phyloP scores from a whole-genome alignment of 1,140 invertebrate species.

The Holotrichia oblita region DNA sequence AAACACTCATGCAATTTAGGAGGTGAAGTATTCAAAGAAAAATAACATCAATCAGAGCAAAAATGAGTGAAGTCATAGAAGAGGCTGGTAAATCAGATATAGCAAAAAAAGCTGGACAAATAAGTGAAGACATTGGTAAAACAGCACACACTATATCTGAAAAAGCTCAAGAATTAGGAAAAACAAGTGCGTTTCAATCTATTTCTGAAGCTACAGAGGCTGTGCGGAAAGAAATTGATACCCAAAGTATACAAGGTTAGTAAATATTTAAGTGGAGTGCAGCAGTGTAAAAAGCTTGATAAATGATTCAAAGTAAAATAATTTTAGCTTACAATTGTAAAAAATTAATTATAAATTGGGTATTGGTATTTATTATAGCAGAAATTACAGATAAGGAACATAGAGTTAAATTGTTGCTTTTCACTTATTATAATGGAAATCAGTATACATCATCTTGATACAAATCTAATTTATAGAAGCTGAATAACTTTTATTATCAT shows the following conservation, averaged over 20 bases:
- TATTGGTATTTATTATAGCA: background rate
- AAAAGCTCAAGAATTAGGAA: slow-evolving; percentile 86
- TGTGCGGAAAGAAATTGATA: slow-evolving; percentile 92
- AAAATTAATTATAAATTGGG: background rate
- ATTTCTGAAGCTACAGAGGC: slow-evolving; percentile 91
- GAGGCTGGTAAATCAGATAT: slow-evolving; percentile 94
- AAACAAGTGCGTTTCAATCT: slow-evolving; percentile 89
- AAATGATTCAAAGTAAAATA: background rate
- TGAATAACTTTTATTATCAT: background rate
- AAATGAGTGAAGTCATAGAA: slow-evolving; percentile 84
- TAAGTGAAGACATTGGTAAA: slow-evolving; percentile 87
- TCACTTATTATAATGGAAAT: too few species aligned
- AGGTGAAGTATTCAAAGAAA: slow-evolving; percentile 84
- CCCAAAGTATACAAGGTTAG: slow-evolving; percentile 76
- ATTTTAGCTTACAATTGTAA: background rate
- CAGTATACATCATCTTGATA: too few species aligned
- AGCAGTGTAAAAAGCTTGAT: too few species aligned
- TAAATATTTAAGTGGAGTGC: slow-evolving; percentile 35
- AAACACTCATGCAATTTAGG: slow-evolving; percentile 43
- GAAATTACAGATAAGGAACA: too few species aligned
- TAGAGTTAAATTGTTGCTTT: too few species aligned
- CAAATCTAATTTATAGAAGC: too few species aligned
- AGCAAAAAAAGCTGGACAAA: slow-evolving; percentile 87
- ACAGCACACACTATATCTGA: slow-evolving; percentile 89
- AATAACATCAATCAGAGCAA: slow-evolving; percentile 84